Percentiles rank a stretch among this genome's conserved stretches.
These are phyloP conservation scores for Butorides virescens DNA, from an alignment of 2,113 vertebrate genomes.

Conservation along the genomic window DNA sequence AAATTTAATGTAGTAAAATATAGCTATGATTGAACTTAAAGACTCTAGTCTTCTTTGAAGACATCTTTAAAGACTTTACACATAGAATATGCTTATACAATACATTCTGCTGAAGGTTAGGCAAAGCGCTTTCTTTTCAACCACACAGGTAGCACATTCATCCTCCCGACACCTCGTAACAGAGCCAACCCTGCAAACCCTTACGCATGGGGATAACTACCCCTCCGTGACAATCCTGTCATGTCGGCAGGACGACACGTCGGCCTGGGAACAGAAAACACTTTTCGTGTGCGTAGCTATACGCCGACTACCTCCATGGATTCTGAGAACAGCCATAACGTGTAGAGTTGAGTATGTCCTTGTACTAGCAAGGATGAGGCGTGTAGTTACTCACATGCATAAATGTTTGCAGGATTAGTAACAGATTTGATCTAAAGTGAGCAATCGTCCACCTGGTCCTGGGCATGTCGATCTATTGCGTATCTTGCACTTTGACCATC, in stretches of 20 bases:
- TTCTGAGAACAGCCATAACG: not conserved
- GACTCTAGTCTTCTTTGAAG: constrained; percentile 88
- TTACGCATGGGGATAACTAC: not conserved
- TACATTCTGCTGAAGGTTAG: constrained; percentile 88
- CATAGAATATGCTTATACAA: constrained; percentile 81
- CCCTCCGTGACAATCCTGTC: accelerated
- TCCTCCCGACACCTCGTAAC: not conserved
- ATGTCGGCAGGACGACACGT: not conserved
- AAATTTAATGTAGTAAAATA: constrained; percentile 87
- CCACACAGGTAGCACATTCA: constrained; percentile 76
- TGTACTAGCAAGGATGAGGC: not conserved
- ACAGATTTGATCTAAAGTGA: not conserved
- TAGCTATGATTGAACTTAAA: constrained; percentile 86
- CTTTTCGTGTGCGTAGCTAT: accelerated
- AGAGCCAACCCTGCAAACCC: constrained; percentile 23
- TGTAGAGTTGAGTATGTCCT: not conserved
- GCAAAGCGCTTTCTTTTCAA: constrained; percentile 79
- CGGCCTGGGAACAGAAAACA: not conserved
- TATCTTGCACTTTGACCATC: not conserved
- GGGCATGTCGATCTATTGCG: not conserved
- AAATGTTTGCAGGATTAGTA: not conserved
- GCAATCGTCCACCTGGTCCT: constrained; percentile 5
- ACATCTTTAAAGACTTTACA: constrained; percentile 83
- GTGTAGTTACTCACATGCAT: not conserved
- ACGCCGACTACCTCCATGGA: accelerated